A percentile compares a stretch with the other conserved stretches of the same genome.
phyloP scores from a whole-genome alignment of 1,140 invertebrate species.

The Diorhabda carinulata region DNA sequence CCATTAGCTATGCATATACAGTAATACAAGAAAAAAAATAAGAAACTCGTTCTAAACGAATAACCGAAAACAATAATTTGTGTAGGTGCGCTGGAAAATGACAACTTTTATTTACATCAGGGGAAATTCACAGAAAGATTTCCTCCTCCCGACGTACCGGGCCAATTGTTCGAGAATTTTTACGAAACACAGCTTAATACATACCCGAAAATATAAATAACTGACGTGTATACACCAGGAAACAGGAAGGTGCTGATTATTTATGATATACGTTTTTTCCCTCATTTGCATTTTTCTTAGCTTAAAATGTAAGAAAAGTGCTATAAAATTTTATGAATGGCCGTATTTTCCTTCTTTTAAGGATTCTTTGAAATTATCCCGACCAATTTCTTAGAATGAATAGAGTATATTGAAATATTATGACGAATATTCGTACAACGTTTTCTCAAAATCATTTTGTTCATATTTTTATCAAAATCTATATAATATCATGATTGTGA shows the following conservation, averaged over 20 bases:
- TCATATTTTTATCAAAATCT: too few species aligned
- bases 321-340: constrained; percentile 44
- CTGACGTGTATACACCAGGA: constrained; percentile 35
- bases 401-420: too few species aligned
- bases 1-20: constrained; percentile 7
- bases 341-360: constrained; percentile 3
- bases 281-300: constrained; percentile 46
- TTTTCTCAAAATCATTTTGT: too few species aligned
- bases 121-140: constrained; percentile 47
- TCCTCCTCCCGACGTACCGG: constrained; percentile 37
- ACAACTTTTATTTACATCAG: constrained; percentile 47
- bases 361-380: neutral
- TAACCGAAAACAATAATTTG: constrained; percentile 40
- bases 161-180: constrained; percentile 43
- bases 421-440: too few species aligned
- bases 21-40: neutral
- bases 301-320: constrained; percentile 38
- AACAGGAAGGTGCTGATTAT: constrained; percentile 46
- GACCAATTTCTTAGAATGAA: too few species aligned
- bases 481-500: too few species aligned
- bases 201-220: constrained; percentile 43
- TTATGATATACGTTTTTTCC: constrained; percentile 45
- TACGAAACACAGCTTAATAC: constrained; percentile 43
- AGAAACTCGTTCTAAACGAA: constrained; percentile 14
- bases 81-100: constrained; percentile 42